Base-by-base conservation (phyloP, 2,113 vertebrate genomes). In the Heterotilapia buettikoferi region DNA sequence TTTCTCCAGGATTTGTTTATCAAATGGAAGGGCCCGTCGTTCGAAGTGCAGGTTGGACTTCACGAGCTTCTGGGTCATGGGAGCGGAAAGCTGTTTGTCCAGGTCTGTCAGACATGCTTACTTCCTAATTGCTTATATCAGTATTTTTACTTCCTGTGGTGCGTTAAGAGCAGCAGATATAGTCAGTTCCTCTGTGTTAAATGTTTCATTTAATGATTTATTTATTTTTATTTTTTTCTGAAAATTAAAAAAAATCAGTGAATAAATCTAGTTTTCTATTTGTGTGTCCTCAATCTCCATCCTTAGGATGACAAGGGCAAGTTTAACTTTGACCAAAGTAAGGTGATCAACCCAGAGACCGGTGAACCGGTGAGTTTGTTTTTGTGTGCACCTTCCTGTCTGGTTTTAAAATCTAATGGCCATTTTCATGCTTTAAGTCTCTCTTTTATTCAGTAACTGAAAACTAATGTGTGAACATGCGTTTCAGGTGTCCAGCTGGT, bases 11-110 rank as follows among this genome's bases (percentile, higher is more conserved):
- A 98, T 88, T 86, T 97, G 81, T 98, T 97, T 50, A 97, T 98
- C 76, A 97, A 97, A 84, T 98, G 96, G 97, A 98, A 98, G 57
- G 96, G 97, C 3, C 98, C 97, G 0, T 98, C 98, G 6, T 98
- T 98, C 2, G 98, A 98, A 13, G 98, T 98, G 76, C 98, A 98
- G 93, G 98, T 98, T 52, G 98, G 98, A 9, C 97, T 98, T 9
- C 98, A 98, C 0, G 98, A 98, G 89, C 95, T 98, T 76, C 78
- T 98, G 89, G 98, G 98, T 5, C 98, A 98, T 1, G 98, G 98
- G 86, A 98, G 98, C 0, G 98, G 98, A 12, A 98, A 98, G 87
- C 97, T 98, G 59, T 98, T 98, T 36, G 96, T 97, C 18, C 96
- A 98, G 97, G 98, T 98, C 21, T 87, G 92, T 90, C 36, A n/a